Evolutionary conservation across 2,888 invertebrate genomes (phyloP).

Genomic region (Torymus texanus): DNA sequence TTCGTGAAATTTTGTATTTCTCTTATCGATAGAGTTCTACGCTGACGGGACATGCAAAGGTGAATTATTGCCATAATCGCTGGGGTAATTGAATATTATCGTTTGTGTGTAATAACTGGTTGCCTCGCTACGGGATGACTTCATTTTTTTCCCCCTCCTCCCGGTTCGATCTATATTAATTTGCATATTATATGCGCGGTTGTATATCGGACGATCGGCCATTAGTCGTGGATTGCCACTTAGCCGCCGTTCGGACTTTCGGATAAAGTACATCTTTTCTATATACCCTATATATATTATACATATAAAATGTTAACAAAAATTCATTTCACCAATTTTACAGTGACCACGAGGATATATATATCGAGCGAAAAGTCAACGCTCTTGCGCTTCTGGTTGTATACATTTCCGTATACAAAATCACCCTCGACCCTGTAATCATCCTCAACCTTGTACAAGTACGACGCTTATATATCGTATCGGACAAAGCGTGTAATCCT

Average conservation of each 20-base stretch:
- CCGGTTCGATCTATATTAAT: too few relatives aligned
- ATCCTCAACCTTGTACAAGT: background rate
- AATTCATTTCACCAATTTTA: too few relatives aligned
- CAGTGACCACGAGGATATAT: too few relatives aligned
- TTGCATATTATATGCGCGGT: too few relatives aligned
- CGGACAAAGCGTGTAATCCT: too few relatives aligned
- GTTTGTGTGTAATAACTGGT: background rate
- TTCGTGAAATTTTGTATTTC: conserved; percentile 18
- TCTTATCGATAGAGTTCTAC: background rate
- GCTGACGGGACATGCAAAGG: background rate
- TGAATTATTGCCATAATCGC: conserved; percentile 12
- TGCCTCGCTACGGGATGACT: background rate
- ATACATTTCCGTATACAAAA: background rate
- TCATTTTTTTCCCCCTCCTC: conserved; percentile 3
- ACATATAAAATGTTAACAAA: too few relatives aligned
- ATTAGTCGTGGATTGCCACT: too few relatives aligned
- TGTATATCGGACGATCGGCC: too few relatives aligned
- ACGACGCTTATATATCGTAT: too few relatives aligned
- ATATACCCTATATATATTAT: too few relatives aligned
- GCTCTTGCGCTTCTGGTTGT: background rate
- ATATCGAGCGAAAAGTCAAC: background rate
- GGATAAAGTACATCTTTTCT: too few relatives aligned
- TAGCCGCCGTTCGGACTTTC: too few relatives aligned
- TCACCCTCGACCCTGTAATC: conserved; percentile 4
- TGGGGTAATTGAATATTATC: conserved; percentile 17